A percentile compares a stretch with the other conserved stretches of the same genome.
phyloP scores from a whole-genome alignment of 2,888 invertebrate species.

The Rhingia rostrata region DNA sequence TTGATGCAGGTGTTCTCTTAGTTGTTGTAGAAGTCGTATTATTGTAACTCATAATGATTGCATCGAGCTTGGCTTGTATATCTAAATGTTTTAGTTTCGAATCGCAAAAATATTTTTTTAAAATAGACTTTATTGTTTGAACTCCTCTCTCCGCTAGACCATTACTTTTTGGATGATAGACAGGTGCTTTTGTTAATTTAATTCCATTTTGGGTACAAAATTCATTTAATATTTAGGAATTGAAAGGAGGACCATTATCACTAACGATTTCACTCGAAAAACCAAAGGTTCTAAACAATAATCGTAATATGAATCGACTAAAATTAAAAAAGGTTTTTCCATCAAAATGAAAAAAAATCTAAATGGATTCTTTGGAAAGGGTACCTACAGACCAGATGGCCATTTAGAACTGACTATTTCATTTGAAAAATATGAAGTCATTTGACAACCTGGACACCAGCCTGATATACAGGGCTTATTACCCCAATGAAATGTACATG shows the following conservation, averaged over 20 bases:
- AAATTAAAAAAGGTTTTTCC: slow-evolving; percentile 73
- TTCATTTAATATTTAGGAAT: slow-evolving; percentile 10
- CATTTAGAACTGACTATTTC: background rate
- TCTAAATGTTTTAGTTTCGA: slow-evolving; percentile 16
- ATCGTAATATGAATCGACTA: slow-evolving; percentile 80
- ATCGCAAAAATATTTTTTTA: slow-evolving; percentile 61
- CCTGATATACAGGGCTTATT: too few species aligned
- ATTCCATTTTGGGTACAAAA: slow-evolving; percentile 49
- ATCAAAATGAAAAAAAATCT: background rate
- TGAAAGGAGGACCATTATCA: slow-evolving; percentile 75
- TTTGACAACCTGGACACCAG: too few species aligned
- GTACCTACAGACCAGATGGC: background rate
- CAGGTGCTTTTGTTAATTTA: slow-evolving; percentile 67
- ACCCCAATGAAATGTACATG: too few species aligned
- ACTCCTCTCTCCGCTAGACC: slow-evolving; percentile 73
- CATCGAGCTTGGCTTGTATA: background rate
- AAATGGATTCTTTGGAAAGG: background rate
- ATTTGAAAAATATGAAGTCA: background rate
- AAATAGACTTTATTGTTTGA: slow-evolving; percentile 64
- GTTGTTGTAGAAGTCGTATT: background rate
- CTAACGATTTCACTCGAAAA: slow-evolving; percentile 70
- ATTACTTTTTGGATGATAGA: slow-evolving; percentile 75
- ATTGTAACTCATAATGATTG: slow-evolving; percentile 2
- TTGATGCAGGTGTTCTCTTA: background rate
- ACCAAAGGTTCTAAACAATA: slow-evolving; percentile 78